Evolutionary conservation across 1,140 invertebrate species (phyloP).

Genomic region (Capitella teleta): DNA sequence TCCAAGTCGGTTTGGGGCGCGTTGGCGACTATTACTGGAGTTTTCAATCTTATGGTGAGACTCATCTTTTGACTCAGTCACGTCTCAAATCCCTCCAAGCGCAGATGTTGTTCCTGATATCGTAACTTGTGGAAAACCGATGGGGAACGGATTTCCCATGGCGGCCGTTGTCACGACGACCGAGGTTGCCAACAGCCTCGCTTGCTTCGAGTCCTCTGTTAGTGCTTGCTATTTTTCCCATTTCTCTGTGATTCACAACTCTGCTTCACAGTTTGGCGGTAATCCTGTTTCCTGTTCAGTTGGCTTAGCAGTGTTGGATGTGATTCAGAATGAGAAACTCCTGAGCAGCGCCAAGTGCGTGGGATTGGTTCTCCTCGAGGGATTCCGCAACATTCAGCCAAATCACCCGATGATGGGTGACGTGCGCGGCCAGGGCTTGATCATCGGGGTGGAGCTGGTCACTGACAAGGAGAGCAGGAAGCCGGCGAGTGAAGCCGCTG

Average conservation of each 20-base stretch:
- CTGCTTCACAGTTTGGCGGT: no score
- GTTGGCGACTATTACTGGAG: not conserved
- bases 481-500: slow-evolving; percentile 72
- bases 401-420: slow-evolving; percentile 68
- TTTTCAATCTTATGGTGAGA: not conserved
- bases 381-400: slow-evolving; percentile 57
- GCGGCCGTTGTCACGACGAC: not conserved
- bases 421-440: slow-evolving; percentile 18
- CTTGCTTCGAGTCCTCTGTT: no score
- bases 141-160: not conserved
- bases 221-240: no score
- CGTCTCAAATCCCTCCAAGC: no score
- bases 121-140: not conserved
- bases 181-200: not conserved
- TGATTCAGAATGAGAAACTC: slow-evolving; percentile 76
- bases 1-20: not conserved
- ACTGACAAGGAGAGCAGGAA: slow-evolving; percentile 60
- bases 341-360: slow-evolving; percentile 68
- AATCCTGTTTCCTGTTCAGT: slow-evolving; percentile 96
- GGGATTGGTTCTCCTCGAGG: slow-evolving; percentile 64
- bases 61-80: no score
- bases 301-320: slow-evolving; percentile 86
- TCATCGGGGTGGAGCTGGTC: slow-evolving; percentile 77
- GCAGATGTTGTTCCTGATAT: not conserved
- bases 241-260: no score